A percentile compares a stretch with the other conserved stretches of the same genome.
Conservation (phyloP, 35 echinoderm and acorn worm genomes). For the Hemicentrotus pulcherrimus region DNA sequence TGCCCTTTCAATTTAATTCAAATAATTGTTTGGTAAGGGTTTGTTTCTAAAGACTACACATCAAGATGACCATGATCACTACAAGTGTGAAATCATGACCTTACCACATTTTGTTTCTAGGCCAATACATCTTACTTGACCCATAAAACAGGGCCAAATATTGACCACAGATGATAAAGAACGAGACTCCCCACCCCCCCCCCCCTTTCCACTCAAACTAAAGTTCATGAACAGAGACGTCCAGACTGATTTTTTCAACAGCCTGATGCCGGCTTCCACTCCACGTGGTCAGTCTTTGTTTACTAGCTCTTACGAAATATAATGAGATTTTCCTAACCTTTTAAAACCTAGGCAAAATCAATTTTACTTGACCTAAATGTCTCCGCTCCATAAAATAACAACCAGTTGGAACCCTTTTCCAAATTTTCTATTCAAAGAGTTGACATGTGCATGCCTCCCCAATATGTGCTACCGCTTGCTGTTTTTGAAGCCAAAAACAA, state of each 20-base stretch:
- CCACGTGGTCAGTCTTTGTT: slow-evolving; percentile 8
- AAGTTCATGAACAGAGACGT: neutral
- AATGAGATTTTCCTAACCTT: neutral
- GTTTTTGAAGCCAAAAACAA: neutral
- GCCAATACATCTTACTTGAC: neutral
- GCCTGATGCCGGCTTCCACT: neutral
- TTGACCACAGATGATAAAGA: neutral
- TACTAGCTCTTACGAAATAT: neutral
- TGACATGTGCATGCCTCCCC: neutral
- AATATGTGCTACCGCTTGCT: neutral
- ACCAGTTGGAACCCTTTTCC: neutral
- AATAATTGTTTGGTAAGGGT: neutral
- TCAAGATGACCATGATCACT: neutral
- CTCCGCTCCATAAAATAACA: neutral
- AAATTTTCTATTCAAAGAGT: neutral
- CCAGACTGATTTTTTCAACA: neutral
- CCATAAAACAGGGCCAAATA: neutral
- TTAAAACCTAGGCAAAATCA: neutral
- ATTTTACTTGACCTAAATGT: neutral
- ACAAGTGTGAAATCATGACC: neutral
- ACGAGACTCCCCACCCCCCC: neutral
- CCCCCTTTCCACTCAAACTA: neutral
- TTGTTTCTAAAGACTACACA: neutral
- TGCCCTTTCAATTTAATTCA: no score
- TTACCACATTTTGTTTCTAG: slow-evolving; percentile 6